Percentiles rank a stretch among this genome's conserved stretches.
Conservation (phyloP, 2,113 vertebrate genomes). For the Dicentrarchus labrax region DNA sequence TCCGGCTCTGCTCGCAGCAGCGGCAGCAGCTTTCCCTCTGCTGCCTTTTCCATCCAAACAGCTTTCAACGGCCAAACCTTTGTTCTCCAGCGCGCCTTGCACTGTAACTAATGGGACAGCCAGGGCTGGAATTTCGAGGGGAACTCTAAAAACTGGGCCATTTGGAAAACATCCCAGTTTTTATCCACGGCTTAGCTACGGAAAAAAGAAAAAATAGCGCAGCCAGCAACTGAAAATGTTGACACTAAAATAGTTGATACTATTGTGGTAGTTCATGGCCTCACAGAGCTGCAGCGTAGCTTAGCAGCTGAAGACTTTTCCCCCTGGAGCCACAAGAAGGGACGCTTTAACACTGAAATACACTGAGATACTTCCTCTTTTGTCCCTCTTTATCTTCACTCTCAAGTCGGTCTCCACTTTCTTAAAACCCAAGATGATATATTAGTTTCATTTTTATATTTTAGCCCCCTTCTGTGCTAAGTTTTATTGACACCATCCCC, state of each 20-base stretch:
- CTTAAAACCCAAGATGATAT: conserved; percentile 41
- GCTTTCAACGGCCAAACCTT: conserved; percentile 56
- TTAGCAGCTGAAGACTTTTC: conserved; percentile 27
- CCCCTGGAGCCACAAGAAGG: not conserved
- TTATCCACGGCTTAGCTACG: conserved; percentile 52
- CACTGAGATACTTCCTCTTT: conserved; percentile 14
- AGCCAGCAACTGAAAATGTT: conserved; percentile 56
- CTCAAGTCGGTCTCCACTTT: conserved; percentile 35
- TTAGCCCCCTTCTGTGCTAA: conserved; percentile 28
- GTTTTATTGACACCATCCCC: conserved; percentile 55
- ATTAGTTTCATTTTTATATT: conserved; percentile 47
- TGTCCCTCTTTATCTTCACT: conserved; percentile 51
- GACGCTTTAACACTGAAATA: not conserved
- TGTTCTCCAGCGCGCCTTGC: conserved; percentile 31
- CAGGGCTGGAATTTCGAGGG: conserved; percentile 48
- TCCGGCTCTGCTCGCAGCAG: conserved; percentile 36
- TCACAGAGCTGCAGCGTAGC: conserved; percentile 30
- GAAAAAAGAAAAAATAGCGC: conserved; percentile 22
- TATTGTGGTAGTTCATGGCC: conserved; percentile 54
- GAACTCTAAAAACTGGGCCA: conserved; percentile 61
- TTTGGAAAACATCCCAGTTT: conserved; percentile 68
- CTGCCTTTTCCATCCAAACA: conserved; percentile 55
- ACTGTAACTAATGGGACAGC: conserved; percentile 62
- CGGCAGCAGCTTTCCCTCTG: conserved; percentile 39
- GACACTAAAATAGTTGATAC: conserved; percentile 44